Conservation (phyloP, 2,797 vertebrate species). For the Helicolenus hilgendorfi region DNA sequence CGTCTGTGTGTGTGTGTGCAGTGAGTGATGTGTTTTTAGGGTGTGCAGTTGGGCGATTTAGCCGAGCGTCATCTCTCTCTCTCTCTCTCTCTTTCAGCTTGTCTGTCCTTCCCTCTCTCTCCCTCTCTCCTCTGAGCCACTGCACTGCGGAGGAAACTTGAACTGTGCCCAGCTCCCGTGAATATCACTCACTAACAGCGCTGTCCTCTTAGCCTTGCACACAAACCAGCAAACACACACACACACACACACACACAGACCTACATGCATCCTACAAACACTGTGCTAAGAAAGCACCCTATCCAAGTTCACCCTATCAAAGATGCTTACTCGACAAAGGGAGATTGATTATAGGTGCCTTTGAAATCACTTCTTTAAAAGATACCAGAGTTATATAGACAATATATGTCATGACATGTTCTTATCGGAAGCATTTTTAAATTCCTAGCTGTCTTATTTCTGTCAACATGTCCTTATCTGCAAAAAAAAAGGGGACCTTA, state of each 20-base stretch:
- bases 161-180: constrained; percentile 67
- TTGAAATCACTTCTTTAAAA: neutral
- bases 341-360: neutral
- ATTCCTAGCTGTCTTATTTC: neutral
- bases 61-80: neutral
- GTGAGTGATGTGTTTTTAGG: constrained; percentile 2
- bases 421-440: neutral
- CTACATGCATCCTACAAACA: neutral
- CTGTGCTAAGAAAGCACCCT: neutral
- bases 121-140: constrained; percentile 45
- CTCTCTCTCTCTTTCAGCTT: neutral
- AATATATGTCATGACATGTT: neutral
- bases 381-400: neutral
- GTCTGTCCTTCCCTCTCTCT: neutral
- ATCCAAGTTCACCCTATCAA: neutral
- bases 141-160: constrained; percentile 83
- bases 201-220: neutral
- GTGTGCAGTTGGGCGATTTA: neutral
- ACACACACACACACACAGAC: neutral
- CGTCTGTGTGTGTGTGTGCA: neutral
- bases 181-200: constrained; percentile 44
- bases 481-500: neutral
- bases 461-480: neutral
- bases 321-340: neutral
- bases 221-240: neutral